A percentile compares a stretch with the other conserved stretches of the same genome.
phyloP scores from a whole-genome alignment of 2,113 vertebrate genomes.

The Trinectes maculatus region DNA sequence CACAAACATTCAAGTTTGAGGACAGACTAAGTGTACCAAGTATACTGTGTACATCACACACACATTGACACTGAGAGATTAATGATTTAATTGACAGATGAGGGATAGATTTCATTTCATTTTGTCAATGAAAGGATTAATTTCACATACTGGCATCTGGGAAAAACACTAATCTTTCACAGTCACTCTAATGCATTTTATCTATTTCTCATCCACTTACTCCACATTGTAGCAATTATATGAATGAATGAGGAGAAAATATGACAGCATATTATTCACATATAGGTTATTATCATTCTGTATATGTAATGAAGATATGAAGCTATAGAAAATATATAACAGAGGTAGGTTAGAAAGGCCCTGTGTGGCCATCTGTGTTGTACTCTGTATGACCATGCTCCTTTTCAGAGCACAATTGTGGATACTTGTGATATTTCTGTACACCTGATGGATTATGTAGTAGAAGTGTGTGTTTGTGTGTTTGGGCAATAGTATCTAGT shows the following conservation, averaged over 20 bases:
- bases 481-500: background rate
- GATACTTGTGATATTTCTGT: background rate
- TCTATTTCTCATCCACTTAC: background rate
- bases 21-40: too few species aligned
- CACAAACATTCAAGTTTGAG: background rate
- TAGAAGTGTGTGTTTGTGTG: slow-evolving; percentile 2
- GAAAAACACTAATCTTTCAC: slow-evolving; percentile 16
- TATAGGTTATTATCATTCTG: too few species aligned
- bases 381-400: slow-evolving; percentile 9
- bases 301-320: too few species aligned
- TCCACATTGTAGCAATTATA: too few species aligned
- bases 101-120: slow-evolving; percentile 53
- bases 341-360: slow-evolving; percentile 8
- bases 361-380: background rate
- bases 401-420: background rate
- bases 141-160: slow-evolving; percentile 28
- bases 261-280: too few species aligned
- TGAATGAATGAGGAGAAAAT: too few species aligned
- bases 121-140: slow-evolving; percentile 36
- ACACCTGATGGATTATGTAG: slow-evolving; percentile 30
- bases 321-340: too few species aligned
- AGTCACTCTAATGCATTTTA: slow-evolving; percentile 3
- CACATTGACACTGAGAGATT: slow-evolving; percentile 4
- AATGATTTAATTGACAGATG: slow-evolving; percentile 53
- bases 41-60: too few species aligned